A percentile compares a stretch with the other conserved stretches of the same genome.
Evolutionary conservation across 2,797 vertebrate genomes (phyloP).

Genomic region (Neosalanx taihuensis): DNA sequence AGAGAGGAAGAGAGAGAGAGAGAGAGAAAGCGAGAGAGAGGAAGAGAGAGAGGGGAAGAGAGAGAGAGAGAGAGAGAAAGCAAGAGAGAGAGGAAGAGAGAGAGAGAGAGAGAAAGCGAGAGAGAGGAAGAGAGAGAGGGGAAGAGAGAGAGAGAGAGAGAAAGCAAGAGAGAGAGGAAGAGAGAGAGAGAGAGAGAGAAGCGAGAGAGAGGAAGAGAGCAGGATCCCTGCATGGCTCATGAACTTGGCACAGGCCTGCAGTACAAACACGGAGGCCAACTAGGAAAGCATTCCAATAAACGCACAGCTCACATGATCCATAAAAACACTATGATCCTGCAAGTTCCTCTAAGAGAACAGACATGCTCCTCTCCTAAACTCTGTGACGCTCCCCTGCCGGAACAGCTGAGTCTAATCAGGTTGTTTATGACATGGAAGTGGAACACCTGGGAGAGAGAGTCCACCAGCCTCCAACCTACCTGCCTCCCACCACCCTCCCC

Average conservation of each 20-base stretch:
- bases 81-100: neutral
- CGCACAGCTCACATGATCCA: conserved; percentile 40
- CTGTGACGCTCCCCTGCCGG: neutral
- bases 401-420: neutral
- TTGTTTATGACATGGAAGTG: neutral
- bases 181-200: neutral
- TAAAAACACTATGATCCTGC: conserved; percentile 22
- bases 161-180: neutral
- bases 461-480: neutral
- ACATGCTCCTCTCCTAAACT: neutral
- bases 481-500: neutral
- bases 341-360: conserved; percentile 23
- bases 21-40: conserved; percentile 3
- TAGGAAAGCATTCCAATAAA: conserved; percentile 50
- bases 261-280: conserved; percentile 43
- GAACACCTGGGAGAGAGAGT: neutral
- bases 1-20: neutral
- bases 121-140: no score
- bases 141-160: conserved; percentile 1
- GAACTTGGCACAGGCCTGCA: conserved; percentile 38
- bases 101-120: conserved; percentile 1
- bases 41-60: neutral
- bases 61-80: neutral
- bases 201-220: neutral
- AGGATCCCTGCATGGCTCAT: conserved; percentile 26